Percentiles rank a stretch among this genome's conserved stretches.
Conservation (phyloP, 1,140 invertebrate species). For the Parapsyche elsis region DNA sequence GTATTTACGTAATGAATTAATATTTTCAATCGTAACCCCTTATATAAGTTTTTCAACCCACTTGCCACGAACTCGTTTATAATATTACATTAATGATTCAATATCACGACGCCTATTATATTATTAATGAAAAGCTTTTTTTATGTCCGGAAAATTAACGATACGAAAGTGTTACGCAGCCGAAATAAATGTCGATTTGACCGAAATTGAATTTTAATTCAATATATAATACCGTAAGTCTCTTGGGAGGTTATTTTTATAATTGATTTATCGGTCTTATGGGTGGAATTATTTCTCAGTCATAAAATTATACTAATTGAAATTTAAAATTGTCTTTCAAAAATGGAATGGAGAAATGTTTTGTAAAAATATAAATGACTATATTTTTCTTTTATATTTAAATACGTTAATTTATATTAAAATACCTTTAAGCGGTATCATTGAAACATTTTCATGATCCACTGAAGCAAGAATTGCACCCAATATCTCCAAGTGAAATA, state of each 20-base stretch:
- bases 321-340: no score
- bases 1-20: not conserved
- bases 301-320: no score
- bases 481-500: not conserved
- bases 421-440: not conserved
- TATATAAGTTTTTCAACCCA: not conserved
- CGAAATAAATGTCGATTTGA: no score
- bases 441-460: not conserved
- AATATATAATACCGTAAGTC: no score
- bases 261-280: no score
- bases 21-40: slow-evolving; percentile 2
- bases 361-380: slow-evolving; percentile 23
- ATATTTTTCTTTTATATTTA: slow-evolving; percentile 6
- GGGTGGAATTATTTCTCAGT: no score
- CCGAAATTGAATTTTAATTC: no score
- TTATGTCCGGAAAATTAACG: not conserved
- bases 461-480: no score
- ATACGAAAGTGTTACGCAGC: no score
- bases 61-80: slow-evolving; percentile 5
- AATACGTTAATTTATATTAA: slow-evolving; percentile 36
- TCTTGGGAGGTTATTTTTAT: no score
- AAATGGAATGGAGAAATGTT: slow-evolving; percentile 35
- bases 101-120: slow-evolving; percentile 7
- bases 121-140: not conserved
- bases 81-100: slow-evolving; percentile 6